Conservation (phyloP, 2,888 invertebrate species). For the Steinernema hermaphroditum region DNA sequence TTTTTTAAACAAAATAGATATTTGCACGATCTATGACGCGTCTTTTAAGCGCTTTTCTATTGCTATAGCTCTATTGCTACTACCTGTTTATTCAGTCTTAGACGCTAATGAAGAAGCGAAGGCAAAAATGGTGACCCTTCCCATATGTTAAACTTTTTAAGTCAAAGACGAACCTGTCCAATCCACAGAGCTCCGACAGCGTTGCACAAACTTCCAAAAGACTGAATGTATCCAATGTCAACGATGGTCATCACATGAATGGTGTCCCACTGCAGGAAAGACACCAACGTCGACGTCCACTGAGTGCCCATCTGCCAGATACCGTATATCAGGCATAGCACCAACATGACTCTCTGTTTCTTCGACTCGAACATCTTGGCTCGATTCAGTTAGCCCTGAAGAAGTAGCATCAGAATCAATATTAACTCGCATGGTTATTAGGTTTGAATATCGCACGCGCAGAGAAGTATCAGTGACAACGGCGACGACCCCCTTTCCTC, state of each 20-base stretch:
- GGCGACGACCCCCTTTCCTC: conserved; percentile 13
- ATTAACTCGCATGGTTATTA: not conserved
- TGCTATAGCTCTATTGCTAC: too few species aligned
- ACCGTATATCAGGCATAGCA: conserved; percentile 63
- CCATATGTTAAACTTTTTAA: too few species aligned
- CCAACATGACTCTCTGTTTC: conserved; percentile 59
- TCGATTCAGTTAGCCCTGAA: conserved; percentile 16
- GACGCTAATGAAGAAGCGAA: too few species aligned
- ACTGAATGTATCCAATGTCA: conserved; percentile 65
- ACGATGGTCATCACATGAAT: conserved; percentile 63
- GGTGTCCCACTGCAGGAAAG: conserved; percentile 66
- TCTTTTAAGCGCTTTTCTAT: too few species aligned
- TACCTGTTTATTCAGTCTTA: too few species aligned
- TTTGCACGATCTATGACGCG: too few species aligned
- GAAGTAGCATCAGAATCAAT: not conserved
- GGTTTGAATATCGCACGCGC: conserved; percentile 11
- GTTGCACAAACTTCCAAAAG: conserved; percentile 65
- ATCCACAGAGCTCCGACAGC: conserved; percentile 63
- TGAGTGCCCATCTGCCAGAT: conserved; percentile 66
- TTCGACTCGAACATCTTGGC: conserved; percentile 46
- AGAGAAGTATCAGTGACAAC: conserved; percentile 20
- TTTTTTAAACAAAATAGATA: too few species aligned
- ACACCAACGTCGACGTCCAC: conserved; percentile 65
- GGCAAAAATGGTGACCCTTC: too few species aligned
- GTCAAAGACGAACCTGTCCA: conserved; percentile 52